Conservation (phyloP, 2,888 invertebrate species). For the Adineta ricciae region DNA sequence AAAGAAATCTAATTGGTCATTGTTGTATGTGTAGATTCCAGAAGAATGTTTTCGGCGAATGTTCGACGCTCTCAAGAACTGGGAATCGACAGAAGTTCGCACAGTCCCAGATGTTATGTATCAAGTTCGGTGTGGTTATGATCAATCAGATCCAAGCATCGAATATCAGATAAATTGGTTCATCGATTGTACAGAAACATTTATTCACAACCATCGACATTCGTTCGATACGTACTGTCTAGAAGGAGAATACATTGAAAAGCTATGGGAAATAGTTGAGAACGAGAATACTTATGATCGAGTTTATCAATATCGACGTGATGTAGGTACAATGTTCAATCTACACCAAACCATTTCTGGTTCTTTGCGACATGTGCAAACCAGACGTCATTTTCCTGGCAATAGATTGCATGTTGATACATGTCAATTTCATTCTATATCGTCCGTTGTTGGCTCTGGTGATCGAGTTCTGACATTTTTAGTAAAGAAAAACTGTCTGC, state of each 20-base stretch:
- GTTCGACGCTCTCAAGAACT: neutral
- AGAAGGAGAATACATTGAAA: neutral
- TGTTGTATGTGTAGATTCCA: no score
- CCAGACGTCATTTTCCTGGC: neutral
- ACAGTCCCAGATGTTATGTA: neutral
- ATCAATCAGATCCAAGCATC: neutral
- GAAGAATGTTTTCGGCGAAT: neutral
- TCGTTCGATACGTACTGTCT: neutral
- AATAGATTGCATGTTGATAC: neutral
- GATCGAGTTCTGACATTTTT: neutral
- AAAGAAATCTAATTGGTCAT: no score
- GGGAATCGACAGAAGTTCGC: neutral
- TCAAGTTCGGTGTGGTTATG: neutral
- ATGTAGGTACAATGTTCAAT: neutral
- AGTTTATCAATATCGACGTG: neutral
- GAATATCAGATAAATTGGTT: neutral
- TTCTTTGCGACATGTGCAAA: neutral
- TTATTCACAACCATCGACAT: neutral
- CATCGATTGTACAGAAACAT: neutral
- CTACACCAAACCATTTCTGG: neutral
- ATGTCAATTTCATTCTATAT: neutral
- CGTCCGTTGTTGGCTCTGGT: neutral
- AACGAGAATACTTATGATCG: neutral
- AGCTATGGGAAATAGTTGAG: neutral
- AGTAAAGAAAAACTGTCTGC: neutral